Base-by-base conservation (phyloP, 2,797 vertebrate species). In the Poeciliopsis gracilis region DNA sequence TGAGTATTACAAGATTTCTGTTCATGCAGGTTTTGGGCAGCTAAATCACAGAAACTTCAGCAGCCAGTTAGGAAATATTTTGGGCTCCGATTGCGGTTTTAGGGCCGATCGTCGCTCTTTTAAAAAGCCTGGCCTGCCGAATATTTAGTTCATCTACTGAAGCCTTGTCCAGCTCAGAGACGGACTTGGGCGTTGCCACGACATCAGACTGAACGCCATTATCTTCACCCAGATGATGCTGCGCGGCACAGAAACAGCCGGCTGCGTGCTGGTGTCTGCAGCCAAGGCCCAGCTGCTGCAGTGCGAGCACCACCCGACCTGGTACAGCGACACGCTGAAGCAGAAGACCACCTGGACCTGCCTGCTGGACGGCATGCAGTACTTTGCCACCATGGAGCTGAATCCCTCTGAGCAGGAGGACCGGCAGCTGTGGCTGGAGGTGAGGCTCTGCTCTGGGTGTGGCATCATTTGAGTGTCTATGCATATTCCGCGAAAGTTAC, bases 271-370 rank as follows among this genome's bases (percentile, higher is more conserved):
- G 13, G 97, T 99, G 80, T 99, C 98, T 0, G 98, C 98, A 0
- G 97, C 98, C 0, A 99, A 99, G 89, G 98, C 98, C 70, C 98
- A 99, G 90, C 95, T 99, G 67, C 95, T 98, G 73, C 98, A 99
- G 92, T 99, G 98, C 92, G 97, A 99, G 82, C 97, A 99, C 90
- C 97, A 97, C 88, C 98, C 98, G 0, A 96, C 98, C 90, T 99
- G 98, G 98, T 99, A 99, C 1, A 97, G 92, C 2, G 97, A 99
- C 92, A 98, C 97, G 0, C 83, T 99, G 83, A 99, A 99, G 93
- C 98, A 99, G 91, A 99, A 99, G 93, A 99, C 97, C 0, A 97
- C 97, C 36, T 99, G 98, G 98, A 99, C 97, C 0, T 99, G 98
- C 90, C 93, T 98, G 76, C 91, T 99, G 84, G 98, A 99, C 5